Evolutionary conservation across 2,797 vertebrate species (phyloP).

Genomic region (Propithecus perrieri): DNA sequence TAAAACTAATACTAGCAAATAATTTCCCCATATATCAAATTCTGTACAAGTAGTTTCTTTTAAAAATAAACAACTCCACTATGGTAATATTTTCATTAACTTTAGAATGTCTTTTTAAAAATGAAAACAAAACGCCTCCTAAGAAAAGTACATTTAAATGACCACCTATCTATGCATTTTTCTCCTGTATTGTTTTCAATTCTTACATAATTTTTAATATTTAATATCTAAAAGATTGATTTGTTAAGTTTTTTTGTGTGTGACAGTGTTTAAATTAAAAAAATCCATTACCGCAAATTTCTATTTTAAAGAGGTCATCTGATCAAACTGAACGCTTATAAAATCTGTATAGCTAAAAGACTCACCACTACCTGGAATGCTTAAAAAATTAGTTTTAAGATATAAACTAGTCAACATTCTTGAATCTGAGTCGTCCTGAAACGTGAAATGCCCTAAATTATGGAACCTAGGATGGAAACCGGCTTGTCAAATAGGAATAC

Average conservation of each 20-base stretch:
- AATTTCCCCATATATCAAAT: conserved; percentile 7
- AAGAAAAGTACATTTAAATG: conserved; percentile 39
- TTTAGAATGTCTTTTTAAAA: conserved; percentile 29
- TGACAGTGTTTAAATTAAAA: conserved; percentile 27
- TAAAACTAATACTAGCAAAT: conserved; percentile 43
- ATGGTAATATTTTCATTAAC: conserved; percentile 16
- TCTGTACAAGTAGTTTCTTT: conserved; percentile 6
- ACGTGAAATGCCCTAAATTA: conserved; percentile 16
- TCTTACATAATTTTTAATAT: background rate
- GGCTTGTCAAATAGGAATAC: background rate
- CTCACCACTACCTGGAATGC: background rate
- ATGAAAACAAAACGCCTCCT: background rate
- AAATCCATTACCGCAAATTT: conserved; percentile 25
- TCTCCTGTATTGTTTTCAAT: background rate
- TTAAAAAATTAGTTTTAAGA: conserved; percentile 44
- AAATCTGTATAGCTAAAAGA: conserved; percentile 14
- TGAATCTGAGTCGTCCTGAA: background rate
- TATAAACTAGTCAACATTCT: background rate
- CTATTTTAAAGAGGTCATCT: conserved; percentile 37
- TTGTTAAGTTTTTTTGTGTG: background rate
- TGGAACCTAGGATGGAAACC: background rate
- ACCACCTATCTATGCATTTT: background rate
- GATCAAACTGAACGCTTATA: conserved; percentile 49
- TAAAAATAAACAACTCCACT: conserved; percentile 35
- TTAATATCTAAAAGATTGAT: background rate